These are phyloP conservation scores for Aulostomus chinensis DNA, from an alignment of 2,797 vertebrate genomes.

Conservation along the genomic window DNA sequence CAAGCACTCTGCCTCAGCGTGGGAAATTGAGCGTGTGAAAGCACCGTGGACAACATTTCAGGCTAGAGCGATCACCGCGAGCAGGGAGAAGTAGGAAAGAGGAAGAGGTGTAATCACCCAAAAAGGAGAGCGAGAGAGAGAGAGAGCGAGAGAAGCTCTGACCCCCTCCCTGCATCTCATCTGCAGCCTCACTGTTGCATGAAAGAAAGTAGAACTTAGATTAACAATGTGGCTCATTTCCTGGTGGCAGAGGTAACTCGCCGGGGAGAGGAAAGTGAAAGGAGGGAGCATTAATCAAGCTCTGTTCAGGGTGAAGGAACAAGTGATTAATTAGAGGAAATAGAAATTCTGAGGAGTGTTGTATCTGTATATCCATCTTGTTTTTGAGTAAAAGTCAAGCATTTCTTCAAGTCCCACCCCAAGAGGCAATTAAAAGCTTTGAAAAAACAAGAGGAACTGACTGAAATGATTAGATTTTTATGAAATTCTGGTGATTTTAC, in stretches of 20 bases:
- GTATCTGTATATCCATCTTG: constrained; percentile 75
- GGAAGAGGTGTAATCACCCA: constrained; percentile 78
- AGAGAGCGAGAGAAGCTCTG: background rate
- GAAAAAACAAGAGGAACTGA: constrained; percentile 8
- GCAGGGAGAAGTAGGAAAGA: constrained; percentile 79
- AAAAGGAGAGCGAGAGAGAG: constrained; percentile 24
- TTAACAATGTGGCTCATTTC: constrained; percentile 88
- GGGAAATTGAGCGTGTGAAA: constrained; percentile 86
- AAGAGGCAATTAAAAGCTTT: constrained; percentile 14
- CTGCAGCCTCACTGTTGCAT: constrained; percentile 61
- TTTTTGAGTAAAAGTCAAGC: constrained; percentile 53
- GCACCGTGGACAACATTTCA: constrained; percentile 76
- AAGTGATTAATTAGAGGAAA: constrained; percentile 93
- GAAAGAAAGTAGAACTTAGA: constrained; percentile 75
- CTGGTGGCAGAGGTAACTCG: constrained; percentile 81
- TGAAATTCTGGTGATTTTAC: constrained; percentile 26
- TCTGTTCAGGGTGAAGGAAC: constrained; percentile 84
- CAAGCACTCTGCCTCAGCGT: constrained; percentile 64
- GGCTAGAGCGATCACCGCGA: constrained; percentile 74
- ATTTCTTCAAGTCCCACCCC: constrained; percentile 3
- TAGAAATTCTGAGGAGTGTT: constrained; percentile 83
- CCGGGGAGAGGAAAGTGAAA: constrained; percentile 67
- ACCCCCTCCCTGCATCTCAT: constrained; percentile 46
- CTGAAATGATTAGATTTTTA: constrained; percentile 10
- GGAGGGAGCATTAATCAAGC: constrained; percentile 85